Base-by-base conservation (phyloP, 2,113 vertebrate species). In the Datnioides undecimradiatus region DNA sequence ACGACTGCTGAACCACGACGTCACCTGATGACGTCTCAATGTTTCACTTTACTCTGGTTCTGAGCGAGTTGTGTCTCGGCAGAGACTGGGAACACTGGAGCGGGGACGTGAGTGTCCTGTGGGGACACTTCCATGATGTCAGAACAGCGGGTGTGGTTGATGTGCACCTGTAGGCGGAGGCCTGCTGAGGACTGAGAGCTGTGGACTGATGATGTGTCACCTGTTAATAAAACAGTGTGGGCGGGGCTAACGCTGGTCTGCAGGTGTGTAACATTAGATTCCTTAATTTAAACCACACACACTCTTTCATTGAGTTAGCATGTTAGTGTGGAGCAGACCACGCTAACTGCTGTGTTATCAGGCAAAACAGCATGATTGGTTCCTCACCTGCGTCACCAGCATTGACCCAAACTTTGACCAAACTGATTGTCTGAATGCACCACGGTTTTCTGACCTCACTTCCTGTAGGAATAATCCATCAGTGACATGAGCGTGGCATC, bases 41-140 rank as follows among this genome's bases (percentile, higher is more conserved):
- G 58, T 68, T 31, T 58, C 41, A 82, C 76, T 70, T n/a, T n/a
- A 51, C 46, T 4, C 49, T 55, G 69, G 51, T 38, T 65, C 51
- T 64, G 72, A 46, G 33, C 1, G 43, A 27, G n/a, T 58, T 45
- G 4, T n/a, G 34, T 19, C 65, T 59, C 51, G 27, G 41, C 59
- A 49, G 82, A 67, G 48, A 72, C 71, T 25, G 54, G 55, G 65
- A 38, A 36, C 59, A 36, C 54, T 63, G 69, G 45, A 72, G 54
- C 66, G 25, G 36, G 62, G 58, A 69, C 59, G 17, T 13, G 43
- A 55, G 14, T 17, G 31, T 41, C 77, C 63, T 69, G 40, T 0
- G 38, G 71, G 76, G 73, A 58, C 57, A 45, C 69, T 49, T 60
- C 52, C 52, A 82, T 79, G 79, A 86, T 82, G 84, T 85, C 83